Percentiles rank a stretch among this genome's conserved stretches.
These are phyloP conservation scores for Drosophila pegasa DNA, from an alignment of 2,888 invertebrate genomes.

Conservation along the genomic window DNA sequence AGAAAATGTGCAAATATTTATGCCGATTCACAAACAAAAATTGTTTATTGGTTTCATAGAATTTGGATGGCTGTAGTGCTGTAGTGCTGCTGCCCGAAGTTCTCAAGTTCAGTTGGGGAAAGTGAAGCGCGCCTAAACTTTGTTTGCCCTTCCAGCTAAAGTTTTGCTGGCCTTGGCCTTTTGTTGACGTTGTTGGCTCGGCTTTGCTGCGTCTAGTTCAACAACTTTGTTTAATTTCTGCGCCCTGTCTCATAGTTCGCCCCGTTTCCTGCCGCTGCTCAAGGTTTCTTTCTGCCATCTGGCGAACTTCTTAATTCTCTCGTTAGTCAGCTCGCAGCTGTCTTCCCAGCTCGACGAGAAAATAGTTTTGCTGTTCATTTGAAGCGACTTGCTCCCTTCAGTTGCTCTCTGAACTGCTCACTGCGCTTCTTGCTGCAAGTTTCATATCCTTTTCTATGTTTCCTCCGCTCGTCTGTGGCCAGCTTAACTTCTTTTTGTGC, in stretches of 20 bases:
- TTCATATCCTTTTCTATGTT: neutral
- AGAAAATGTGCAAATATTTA: slow-evolving; percentile 9
- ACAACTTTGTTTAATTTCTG: slow-evolving; percentile 2
- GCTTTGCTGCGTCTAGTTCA: slow-evolving; percentile 1
- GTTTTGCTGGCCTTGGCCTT: slow-evolving; percentile 5
- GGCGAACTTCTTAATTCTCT: neutral
- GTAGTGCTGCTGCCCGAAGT: neutral
- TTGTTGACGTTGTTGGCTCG: neutral
- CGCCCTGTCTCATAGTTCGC: neutral
- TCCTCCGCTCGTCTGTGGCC: neutral
- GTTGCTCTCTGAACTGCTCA: neutral
- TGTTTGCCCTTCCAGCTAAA: slow-evolving; percentile 4
- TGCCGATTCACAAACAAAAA: slow-evolving; percentile 4
- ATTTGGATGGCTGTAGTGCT: neutral
- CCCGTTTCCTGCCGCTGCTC: neutral
- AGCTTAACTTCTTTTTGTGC: neutral
- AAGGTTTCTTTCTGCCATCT: neutral
- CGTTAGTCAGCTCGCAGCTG: neutral
- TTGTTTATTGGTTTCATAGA: slow-evolving; percentile 8
- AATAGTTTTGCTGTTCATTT: neutral
- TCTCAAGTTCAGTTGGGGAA: neutral
- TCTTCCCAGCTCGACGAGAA: neutral
- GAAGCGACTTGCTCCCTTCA: neutral
- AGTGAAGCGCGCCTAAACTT: slow-evolving; percentile 10
- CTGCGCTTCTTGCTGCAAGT: neutral